Conservation (phyloP, 2,113 vertebrate genomes). For the Phoxinus phoxinus region DNA sequence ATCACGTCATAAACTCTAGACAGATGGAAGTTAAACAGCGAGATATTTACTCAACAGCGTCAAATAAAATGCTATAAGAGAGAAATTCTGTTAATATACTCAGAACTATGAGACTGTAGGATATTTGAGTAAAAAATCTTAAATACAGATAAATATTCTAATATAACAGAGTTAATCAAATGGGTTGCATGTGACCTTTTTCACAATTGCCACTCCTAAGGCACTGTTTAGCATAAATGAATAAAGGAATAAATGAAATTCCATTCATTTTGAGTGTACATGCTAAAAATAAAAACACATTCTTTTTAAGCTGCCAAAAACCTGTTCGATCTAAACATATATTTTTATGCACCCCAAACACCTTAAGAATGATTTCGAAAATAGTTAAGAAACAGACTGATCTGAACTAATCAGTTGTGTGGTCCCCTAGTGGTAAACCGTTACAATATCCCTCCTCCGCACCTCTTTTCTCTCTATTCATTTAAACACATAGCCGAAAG, state of each 20-base stretch:
- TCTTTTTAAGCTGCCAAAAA: neutral
- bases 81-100: neutral
- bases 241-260: neutral
- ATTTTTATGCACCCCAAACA: neutral
- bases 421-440: constrained; percentile 61
- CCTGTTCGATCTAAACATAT: neutral
- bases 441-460: constrained; percentile 24
- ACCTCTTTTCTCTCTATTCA: constrained; percentile 46
- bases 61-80: neutral
- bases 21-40: constrained; percentile 32
- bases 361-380: neutral
- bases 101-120: neutral
- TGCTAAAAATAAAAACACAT: neutral
- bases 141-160: neutral
- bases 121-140: neutral
- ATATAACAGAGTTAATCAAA: neutral
- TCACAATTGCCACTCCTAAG: neutral
- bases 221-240: neutral
- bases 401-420: constrained; percentile 51
- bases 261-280: neutral
- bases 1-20: constrained; percentile 30
- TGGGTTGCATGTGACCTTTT: constrained; percentile 1
- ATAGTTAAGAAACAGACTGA: constrained; percentile 2
- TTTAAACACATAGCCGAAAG: constrained; percentile 55
- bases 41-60: constrained; percentile 6